Base-by-base conservation (phyloP, 2,113 vertebrate genomes). In the Etia nguti region DNA sequence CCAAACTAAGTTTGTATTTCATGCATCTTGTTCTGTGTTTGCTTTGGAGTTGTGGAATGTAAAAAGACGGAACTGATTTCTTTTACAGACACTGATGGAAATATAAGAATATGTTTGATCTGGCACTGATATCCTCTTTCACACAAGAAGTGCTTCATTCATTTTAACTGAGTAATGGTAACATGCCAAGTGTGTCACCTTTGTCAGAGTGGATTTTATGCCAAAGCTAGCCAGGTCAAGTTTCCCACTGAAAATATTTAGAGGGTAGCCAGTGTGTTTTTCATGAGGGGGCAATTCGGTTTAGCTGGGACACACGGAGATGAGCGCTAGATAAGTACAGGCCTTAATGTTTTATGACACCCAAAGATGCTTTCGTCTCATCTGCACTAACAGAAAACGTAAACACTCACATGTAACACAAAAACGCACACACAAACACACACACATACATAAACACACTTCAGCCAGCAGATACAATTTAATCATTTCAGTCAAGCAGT, bases 401-500 rank as follows among this genome's bases (percentile, higher is more conserved):
- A 92, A 87, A 92, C 90, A 91, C 50, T 73, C 59, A 86, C 82
- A 77, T 31, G 22, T 59, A 85, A 86, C 73, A 82, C 22, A 12
- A 43, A 83, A 88, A 59, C 22, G 80, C 83, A 88, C 82, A 65
- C 11, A 36, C 86, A 8, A 24, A 56, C 70, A 65, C 73, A 65
- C 60, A 80, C 38, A 65, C 48, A 59, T 10, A 70, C 70, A 65
- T 36, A 50, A 38, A 88, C 56, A 82, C 55, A 24, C 22, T 56
- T 50, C 87, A 89, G 59, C 83, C 38, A 84, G 88, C 90, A 91
- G 90, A 92, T 90, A 89, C 89, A 93, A 92, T 94, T 93, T 88
- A 93, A 93, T 93, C 68, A 92, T 90, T 93, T 92, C 93, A 94
- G 93, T 92, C 92, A 93, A 91, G 92, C 90, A 85, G 93, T 60